These are phyloP conservation scores for Hormiphora californensis DNA, from an alignment of 37 sponge, comb jelly and placozoan genomes.

Conservation along the genomic window DNA sequence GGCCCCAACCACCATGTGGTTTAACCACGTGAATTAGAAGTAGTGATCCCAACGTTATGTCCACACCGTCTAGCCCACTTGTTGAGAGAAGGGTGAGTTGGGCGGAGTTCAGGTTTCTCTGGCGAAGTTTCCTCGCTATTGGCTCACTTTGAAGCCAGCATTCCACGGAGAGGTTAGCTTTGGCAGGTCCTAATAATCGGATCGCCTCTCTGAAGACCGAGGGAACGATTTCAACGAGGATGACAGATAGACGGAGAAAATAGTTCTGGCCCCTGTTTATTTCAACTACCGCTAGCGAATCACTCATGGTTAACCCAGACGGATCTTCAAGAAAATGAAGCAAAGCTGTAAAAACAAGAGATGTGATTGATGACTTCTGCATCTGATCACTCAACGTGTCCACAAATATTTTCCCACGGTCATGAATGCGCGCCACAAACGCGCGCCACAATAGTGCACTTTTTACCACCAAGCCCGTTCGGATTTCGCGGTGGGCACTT, in stretches of 20 bases:
- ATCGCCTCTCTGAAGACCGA: slow-evolving; percentile 37
- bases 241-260: slow-evolving; percentile 1
- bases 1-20: background rate
- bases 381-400: no score
- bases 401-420: no score
- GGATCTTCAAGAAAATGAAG: no score
- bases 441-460: no score
- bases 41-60: slow-evolving; percentile 1
- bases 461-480: no score
- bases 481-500: no score
- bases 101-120: background rate
- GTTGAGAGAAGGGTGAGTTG: slow-evolving; percentile 18
- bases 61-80: background rate
- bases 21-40: background rate
- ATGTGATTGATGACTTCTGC: no score
- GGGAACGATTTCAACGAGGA: slow-evolving; percentile 32
- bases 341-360: no score
- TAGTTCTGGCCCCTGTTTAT: slow-evolving; percentile 50
- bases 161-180: background rate
- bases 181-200: background rate
- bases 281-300: no score
- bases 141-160: background rate
- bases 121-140: background rate
- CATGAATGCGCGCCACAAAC: no score
- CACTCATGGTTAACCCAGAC: no score